Evolutionary conservation across 2,113 vertebrate genomes (phyloP), one percentile per base, ranked within the genome.

Genomic region (Motacilla alba): DNA sequence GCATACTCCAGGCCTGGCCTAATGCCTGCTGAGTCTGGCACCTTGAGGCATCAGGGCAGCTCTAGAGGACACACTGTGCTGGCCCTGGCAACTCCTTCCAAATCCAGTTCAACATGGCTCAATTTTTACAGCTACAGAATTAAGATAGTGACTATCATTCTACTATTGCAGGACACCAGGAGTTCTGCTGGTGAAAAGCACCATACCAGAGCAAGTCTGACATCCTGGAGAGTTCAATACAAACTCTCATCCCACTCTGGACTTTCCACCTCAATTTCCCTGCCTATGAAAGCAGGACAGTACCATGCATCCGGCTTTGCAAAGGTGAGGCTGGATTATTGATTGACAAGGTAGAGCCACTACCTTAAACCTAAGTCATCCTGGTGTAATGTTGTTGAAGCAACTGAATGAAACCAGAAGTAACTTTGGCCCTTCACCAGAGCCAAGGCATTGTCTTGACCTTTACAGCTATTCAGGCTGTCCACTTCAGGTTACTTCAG

Each of bases 381-480:
- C 41, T 72, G 15, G 11, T 76, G 41, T 79, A 62, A 74, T 2
- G 2, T 21, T 81, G 37, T 24, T 9, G 15, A 86, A 90, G 44
- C 46, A 83, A 52, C 23, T 18, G 55, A 72, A 27, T 53, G 69
- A 70, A 92, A 81, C 26, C 28, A 72, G 3, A 13, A 74, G 47
- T 44, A 35, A 49, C 49, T 90, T 69, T 72, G 56, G 69, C 60
- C 56, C 68, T 89, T 82, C 83, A 72, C 13, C 63, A 90, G 35
- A 70, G 44, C 17, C 2, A 2, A 84, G 70, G 60, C 56, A 86
- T 37, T 88, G 77, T 58, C 43, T 86, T 88, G 94, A 94, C 55
- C 78, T 97, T 95, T 90, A 60, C 69, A 75, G 47, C 53, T 92
- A 67, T 89, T 91, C 78, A 82, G 89, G 59, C 67, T 90, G 37